These are phyloP conservation scores for Mastacembelus armatus DNA, from an alignment of 2,797 vertebrate species.

Conservation along the genomic window DNA sequence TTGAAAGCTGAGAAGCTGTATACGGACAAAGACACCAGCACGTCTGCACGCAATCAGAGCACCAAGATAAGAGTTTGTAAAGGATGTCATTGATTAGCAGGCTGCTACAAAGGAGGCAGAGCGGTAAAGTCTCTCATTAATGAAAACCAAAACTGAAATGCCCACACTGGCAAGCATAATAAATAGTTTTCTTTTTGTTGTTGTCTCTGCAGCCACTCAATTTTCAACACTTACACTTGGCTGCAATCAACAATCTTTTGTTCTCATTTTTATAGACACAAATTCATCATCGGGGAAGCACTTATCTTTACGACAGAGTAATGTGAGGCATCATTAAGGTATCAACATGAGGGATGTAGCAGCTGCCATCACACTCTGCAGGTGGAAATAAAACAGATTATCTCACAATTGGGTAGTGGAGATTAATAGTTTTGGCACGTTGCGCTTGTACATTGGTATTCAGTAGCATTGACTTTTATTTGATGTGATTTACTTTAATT, in stretches of 20 bases:
- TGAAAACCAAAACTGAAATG: slow-evolving; percentile 21
- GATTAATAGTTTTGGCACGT: slow-evolving; percentile 46
- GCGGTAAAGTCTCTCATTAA: slow-evolving; percentile 22
- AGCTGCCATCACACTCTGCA: slow-evolving; percentile 41
- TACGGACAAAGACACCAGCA: slow-evolving; percentile 45
- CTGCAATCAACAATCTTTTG: slow-evolving; percentile 40
- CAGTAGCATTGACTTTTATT: slow-evolving; percentile 36
- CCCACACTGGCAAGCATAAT: slow-evolving; percentile 10
- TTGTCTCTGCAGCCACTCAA: slow-evolving; percentile 31
- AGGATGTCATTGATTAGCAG: slow-evolving; percentile 49
- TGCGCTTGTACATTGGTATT: slow-evolving; percentile 47
- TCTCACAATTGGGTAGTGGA: slow-evolving; percentile 26
- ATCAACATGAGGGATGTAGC: slow-evolving; percentile 37
- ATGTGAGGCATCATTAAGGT: slow-evolving; percentile 50
- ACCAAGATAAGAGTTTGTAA: slow-evolving; percentile 22
- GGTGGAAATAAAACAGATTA: slow-evolving; percentile 53
- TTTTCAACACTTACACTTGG: slow-evolving; percentile 30
- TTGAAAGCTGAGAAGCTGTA: slow-evolving; percentile 21
- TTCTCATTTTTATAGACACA: slow-evolving; percentile 18
- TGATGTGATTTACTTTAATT: slow-evolving; percentile 33
- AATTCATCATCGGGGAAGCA: slow-evolving; percentile 22
- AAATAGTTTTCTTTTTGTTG: slow-evolving; percentile 40
- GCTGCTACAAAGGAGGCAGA: slow-evolving; percentile 25
- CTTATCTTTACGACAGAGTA: slow-evolving; percentile 36
- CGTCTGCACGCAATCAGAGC: slow-evolving; percentile 42